Evolutionary conservation across 2,888 invertebrate species (phyloP).

Genomic region (Drosophila helvetica): DNA sequence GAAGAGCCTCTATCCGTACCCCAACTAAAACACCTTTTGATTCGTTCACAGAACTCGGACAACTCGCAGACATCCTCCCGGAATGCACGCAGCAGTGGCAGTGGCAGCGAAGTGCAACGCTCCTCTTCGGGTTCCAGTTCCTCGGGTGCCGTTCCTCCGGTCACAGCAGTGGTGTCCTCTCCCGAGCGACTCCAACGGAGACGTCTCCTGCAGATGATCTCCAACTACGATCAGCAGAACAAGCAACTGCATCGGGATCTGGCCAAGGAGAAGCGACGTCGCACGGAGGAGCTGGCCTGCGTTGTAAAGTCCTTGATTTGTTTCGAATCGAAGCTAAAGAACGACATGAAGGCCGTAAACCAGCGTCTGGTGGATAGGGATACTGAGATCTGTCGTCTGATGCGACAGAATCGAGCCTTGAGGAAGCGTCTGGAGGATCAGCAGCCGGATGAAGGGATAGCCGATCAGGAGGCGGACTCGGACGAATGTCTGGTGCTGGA

Average conservation of each 20-base stretch:
- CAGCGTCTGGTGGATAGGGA: conserved; percentile 82
- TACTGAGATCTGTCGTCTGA: conserved; percentile 81
- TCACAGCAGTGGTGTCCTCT: conserved; percentile 7
- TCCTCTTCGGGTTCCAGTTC: conserved; percentile 76
- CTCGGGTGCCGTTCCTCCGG: conserved; percentile 50
- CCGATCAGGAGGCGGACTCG: conserved; percentile 45
- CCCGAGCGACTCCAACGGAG: conserved; percentile 77
- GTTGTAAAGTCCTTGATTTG: conserved; percentile 83
- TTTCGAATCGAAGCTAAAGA: conserved; percentile 83
- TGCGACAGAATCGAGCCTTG: conserved; percentile 80
- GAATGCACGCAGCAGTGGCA: conserved; percentile 51
- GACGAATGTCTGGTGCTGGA: conserved; percentile 79
- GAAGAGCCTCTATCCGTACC: background rate
- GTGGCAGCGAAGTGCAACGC: conserved; percentile 75
- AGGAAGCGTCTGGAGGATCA: conserved; percentile 73
- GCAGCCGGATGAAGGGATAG: conserved; percentile 72
- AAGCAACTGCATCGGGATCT: conserved; percentile 81
- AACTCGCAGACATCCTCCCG: conserved; percentile 73
- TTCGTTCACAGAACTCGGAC: conserved; percentile 72
- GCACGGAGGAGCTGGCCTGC: conserved; percentile 82
- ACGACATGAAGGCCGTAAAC: conserved; percentile 83
- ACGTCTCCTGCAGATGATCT: conserved; percentile 80
- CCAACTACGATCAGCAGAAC: conserved; percentile 82
- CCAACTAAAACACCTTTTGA: background rate
- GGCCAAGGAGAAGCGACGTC: conserved; percentile 82